Percentiles rank a stretch among this genome's conserved stretches.
Conservation (phyloP, 2,797 vertebrate genomes). For the Eremophila alpestris region DNA sequence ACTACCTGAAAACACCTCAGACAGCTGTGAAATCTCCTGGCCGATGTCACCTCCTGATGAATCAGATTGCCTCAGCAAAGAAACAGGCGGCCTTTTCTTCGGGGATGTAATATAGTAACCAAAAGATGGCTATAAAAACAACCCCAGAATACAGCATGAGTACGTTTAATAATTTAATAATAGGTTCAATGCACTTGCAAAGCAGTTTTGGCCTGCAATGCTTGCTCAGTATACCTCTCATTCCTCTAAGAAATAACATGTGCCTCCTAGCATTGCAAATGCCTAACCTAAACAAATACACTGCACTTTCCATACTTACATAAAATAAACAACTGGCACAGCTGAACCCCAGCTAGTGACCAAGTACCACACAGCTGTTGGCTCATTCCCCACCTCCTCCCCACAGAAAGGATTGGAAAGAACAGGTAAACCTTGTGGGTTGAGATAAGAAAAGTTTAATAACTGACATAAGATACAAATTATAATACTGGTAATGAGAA, state of each 20-base stretch:
- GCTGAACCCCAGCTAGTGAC: background rate
- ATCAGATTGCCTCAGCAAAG: slow-evolving; percentile 84
- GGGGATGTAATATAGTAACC: slow-evolving; percentile 95
- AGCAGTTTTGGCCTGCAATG: background rate
- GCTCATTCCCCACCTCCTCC: background rate
- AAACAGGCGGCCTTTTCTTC: slow-evolving; percentile 89
- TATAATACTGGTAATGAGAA: background rate
- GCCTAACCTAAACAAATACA: background rate
- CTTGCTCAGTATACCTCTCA: background rate
- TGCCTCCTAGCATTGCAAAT: background rate
- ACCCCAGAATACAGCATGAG: background rate
- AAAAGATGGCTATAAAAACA: slow-evolving; percentile 88
- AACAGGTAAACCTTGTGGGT: background rate
- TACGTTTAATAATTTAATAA: background rate
- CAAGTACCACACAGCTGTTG: background rate
- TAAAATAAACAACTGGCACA: background rate
- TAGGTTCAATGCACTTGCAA: background rate
- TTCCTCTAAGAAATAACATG: background rate
- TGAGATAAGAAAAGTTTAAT: background rate
- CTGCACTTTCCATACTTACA: background rate
- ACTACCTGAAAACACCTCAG: slow-evolving; percentile 83
- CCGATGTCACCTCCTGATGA: slow-evolving; percentile 57
- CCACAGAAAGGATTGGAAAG: background rate
- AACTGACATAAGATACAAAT: background rate
- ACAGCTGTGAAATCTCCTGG: slow-evolving; percentile 70